Base-by-base conservation (phyloP, 2,888 invertebrate species). In the Apamea sordens region DNA sequence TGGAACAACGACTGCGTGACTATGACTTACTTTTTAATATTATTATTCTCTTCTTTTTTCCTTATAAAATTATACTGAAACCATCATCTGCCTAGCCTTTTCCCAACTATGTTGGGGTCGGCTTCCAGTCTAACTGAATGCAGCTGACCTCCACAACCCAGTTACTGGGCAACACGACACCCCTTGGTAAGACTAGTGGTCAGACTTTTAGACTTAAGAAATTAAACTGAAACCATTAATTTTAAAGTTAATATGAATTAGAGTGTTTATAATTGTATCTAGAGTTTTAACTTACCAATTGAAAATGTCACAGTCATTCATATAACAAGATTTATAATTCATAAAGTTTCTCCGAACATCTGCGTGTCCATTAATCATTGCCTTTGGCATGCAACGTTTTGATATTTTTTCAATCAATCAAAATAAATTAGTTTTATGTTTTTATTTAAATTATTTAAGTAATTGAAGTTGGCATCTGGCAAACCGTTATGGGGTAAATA, bases 291-390 rank as follows among this genome's bases (percentile, higher is more conserved):
- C 10, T 67, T 24, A n/a, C 18, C n/a, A 36, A 44, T 61, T 63
- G 7, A 82, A 82, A 80, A 53, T 77, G 44, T 82, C 44, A 36
- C 77, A 76, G 32, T 47, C 56, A 59, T 73, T 85, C 63, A 32
- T 78, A 71, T 65, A 24, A 53, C n/a, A 47, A 78, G 56, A 77
- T 74, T 69, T 73, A 76, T 68, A 74, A 86, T 83, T 84, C 59
- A 44, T 41, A 75, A 86, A 76, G 71, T 84, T 84, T 69, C 67
- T 76, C 36, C 5, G n/a, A 86, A 68, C 76, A 82, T 78, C 86
- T 86, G 77, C 61, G 80, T 70, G 56, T 69, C 75, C 81, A 85
- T 87, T 87, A 79, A 88, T 89, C 80, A 88, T 76, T 82, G 61
- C 65, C n/a, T 70, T 71, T 64, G 68, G 61, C 71, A 72, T 82